These are phyloP conservation scores for Temnothorax nylanderi DNA, from an alignment of 1,140 invertebrate genomes.

Conservation along the genomic window DNA sequence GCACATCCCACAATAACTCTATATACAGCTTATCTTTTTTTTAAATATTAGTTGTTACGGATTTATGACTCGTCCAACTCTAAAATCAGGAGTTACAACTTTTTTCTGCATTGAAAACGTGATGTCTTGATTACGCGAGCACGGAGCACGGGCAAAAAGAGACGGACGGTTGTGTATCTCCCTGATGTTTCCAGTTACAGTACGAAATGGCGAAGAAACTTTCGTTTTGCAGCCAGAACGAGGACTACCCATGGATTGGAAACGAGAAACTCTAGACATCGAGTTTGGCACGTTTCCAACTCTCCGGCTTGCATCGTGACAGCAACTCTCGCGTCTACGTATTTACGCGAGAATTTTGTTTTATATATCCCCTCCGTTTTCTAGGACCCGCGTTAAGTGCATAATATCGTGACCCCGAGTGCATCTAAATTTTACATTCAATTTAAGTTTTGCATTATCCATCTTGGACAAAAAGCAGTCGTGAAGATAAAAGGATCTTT, in stretches of 20 bases:
- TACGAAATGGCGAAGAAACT: constrained; percentile 39
- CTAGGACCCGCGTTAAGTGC: constrained; percentile 57
- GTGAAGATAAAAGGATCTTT: not conserved
- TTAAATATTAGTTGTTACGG: not conserved
- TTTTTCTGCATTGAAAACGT: not conserved
- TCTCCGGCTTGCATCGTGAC: constrained; percentile 45
- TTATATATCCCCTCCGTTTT: constrained; percentile 57
- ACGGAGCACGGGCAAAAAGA: constrained; percentile 22
- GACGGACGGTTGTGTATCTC: constrained; percentile 59
- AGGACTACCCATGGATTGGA: constrained; percentile 72
- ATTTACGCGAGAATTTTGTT: constrained; percentile 69
- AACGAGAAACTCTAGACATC: constrained; percentile 69
- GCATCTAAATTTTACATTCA: constrained; percentile 45
- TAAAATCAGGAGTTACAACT: constrained; percentile 11
- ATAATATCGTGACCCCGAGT: constrained; percentile 58
- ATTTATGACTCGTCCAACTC: not conserved
- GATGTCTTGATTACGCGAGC: constrained; percentile 25
- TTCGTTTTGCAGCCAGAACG: constrained; percentile 67
- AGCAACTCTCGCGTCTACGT: constrained; percentile 63
- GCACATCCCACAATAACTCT: not conserved
- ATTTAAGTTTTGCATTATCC: constrained; percentile 23
- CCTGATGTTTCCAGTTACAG: constrained; percentile 68
- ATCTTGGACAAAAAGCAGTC: not conserved
- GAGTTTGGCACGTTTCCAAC: constrained; percentile 66
- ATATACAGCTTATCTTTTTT: not conserved